A percentile compares a stretch with the other conserved stretches of the same genome.
Conservation (phyloP, 2,797 vertebrate species). For the Syngnathus acus region DNA sequence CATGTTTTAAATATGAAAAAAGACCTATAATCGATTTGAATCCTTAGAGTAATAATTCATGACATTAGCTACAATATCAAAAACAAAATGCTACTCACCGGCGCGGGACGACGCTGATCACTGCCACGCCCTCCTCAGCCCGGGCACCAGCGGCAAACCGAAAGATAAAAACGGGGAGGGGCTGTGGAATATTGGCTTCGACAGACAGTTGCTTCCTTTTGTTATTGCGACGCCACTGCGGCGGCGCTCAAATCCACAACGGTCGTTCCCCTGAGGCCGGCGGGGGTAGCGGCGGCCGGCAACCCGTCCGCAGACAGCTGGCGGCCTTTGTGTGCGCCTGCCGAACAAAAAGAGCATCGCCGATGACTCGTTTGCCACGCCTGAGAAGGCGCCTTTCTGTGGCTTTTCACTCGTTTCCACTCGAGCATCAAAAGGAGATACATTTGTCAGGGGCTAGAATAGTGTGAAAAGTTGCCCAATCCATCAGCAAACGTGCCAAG, state of each 20-base stretch:
- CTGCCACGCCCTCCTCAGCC: constrained; percentile 42
- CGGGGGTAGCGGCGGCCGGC: constrained; percentile 26
- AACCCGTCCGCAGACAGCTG: constrained; percentile 39
- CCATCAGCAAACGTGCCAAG: neutral
- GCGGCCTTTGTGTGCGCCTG: constrained; percentile 45
- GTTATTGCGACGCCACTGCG: constrained; percentile 66
- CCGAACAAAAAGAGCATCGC: neutral
- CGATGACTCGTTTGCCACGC: neutral
- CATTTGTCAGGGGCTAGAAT: neutral
- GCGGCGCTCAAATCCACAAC: constrained; percentile 71
- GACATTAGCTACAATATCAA: too few species aligned
- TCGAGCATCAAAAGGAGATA: neutral
- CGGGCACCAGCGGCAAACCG: constrained; percentile 52
- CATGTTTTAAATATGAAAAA: too few species aligned
- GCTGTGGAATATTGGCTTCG: constrained; percentile 31
- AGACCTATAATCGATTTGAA: too few species aligned
- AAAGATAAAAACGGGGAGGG: constrained; percentile 20
- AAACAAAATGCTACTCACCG: constrained; percentile 50
- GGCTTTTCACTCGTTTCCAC: neutral
- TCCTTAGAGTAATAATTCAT: too few species aligned
- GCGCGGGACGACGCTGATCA: constrained; percentile 48
- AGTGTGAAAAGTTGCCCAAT: too few species aligned
- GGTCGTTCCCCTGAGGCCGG: constrained; percentile 67
- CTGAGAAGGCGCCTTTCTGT: too few species aligned
- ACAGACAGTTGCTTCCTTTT: constrained; percentile 37